Conservation (phyloP, 2,797 vertebrate species). For the Tapirus indicus region DNA sequence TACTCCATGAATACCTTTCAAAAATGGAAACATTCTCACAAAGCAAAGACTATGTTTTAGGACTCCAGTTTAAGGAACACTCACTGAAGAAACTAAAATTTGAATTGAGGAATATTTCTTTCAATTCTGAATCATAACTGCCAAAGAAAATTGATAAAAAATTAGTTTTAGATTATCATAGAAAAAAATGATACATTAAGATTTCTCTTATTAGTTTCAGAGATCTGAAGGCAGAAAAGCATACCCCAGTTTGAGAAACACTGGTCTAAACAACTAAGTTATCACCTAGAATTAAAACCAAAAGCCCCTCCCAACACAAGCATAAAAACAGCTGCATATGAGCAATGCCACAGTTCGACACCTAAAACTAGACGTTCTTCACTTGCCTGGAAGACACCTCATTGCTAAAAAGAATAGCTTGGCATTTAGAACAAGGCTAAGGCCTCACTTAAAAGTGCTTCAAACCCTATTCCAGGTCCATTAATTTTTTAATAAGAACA, state of each 20-base stretch:
- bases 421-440: neutral
- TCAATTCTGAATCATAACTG: neutral
- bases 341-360: neutral
- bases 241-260: neutral
- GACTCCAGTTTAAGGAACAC: neutral
- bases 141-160: neutral
- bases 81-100: neutral
- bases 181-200: neutral
- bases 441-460: neutral
- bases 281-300: neutral
- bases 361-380: neutral
- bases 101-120: neutral
- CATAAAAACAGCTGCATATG: neutral
- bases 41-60: neutral
- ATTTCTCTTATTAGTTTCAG: neutral
- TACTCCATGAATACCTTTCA: neutral
- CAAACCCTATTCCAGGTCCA: neutral
- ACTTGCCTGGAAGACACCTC: neutral
- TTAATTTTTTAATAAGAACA: neutral
- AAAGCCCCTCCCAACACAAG: neutral
- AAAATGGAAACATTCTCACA: slow-evolving; percentile 19
- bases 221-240: neutral
- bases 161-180: neutral
- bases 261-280: neutral
- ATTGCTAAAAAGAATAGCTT: neutral